phyloP scores from a whole-genome alignment of 35 echinoderm and acorn worm genomes.

The Strongylocentrotus purpuratus region DNA sequence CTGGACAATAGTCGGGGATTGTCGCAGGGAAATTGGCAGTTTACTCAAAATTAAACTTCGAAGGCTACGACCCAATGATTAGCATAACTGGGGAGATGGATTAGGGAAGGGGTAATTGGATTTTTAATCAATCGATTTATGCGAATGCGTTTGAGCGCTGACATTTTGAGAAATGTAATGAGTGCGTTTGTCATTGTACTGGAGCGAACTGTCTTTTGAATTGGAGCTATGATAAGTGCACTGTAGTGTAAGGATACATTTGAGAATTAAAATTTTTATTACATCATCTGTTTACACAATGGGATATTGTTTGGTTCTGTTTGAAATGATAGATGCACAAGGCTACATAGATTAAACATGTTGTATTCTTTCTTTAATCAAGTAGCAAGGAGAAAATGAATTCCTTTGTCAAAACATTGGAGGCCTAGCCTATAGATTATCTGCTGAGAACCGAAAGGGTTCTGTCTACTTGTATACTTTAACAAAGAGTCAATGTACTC shows the following conservation, averaged over 20 bases:
- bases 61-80: not conserved
- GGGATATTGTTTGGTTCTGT: not conserved
- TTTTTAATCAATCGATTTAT: not conserved
- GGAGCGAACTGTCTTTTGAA: not conserved
- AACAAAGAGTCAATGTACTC: too few relatives aligned
- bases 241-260: not conserved
- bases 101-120: not conserved
- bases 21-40: not conserved
- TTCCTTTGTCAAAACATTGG: too few relatives aligned
- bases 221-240: not conserved
- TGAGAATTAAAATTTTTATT: not conserved
- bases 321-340: not conserved
- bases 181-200: not conserved
- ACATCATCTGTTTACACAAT: not conserved
- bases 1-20: not conserved
- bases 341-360: too few relatives aligned
- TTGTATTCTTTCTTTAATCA: too few relatives aligned
- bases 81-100: not conserved
- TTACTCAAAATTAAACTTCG: not conserved
- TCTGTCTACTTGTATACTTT: too few relatives aligned
- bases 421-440: too few relatives aligned
- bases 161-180: not conserved
- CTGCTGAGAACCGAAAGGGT: too few relatives aligned
- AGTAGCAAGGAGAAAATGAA: too few relatives aligned
- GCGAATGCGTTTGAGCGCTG: not conserved